Percentiles rank a stretch among this genome's conserved stretches.
phyloP scores from a whole-genome alignment of 2,113 vertebrate genomes.

The Pseudorhombus dupliciocellatus region DNA sequence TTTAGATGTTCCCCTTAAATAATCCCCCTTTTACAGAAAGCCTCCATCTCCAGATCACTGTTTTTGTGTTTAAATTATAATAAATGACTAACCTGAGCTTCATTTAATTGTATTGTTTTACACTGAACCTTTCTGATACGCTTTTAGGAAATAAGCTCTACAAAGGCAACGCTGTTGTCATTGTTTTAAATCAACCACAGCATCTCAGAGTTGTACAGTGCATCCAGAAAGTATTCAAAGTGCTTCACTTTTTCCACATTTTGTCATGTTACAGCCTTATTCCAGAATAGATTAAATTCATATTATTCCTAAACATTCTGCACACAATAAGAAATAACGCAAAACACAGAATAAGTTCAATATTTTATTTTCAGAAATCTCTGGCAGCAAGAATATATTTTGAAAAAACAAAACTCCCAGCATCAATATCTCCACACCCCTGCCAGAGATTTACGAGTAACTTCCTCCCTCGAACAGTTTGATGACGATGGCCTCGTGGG shows the following conservation, averaged over 20 bases:
- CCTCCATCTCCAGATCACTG: not conserved
- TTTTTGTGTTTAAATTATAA: not conserved
- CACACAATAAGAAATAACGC: not conserved
- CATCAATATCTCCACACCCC: not conserved
- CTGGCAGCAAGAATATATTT: not conserved
- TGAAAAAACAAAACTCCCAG: not conserved
- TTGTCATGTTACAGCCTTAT: too few species aligned
- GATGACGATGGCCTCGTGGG: slow-evolving; percentile 78
- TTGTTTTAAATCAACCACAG: too few species aligned
- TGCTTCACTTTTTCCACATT: too few species aligned
- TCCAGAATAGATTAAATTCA: too few species aligned
- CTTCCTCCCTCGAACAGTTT: slow-evolving; percentile 75
- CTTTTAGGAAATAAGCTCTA: too few species aligned
- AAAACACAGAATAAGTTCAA: not conserved
- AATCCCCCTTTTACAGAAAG: too few species aligned
- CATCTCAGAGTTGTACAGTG: not conserved
- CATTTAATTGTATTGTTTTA: too few species aligned
- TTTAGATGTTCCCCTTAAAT: not conserved
- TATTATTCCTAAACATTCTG: too few species aligned
- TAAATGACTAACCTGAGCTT: too few species aligned
- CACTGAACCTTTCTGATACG: too few species aligned
- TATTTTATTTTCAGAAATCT: slow-evolving; percentile 39
- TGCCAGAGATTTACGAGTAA: slow-evolving; percentile 38
- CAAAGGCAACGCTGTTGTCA: too few species aligned
- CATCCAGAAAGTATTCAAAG: too few species aligned